Conservation (phyloP, 2,797 vertebrate genomes). For the Halcyon smyrnensis region DNA sequence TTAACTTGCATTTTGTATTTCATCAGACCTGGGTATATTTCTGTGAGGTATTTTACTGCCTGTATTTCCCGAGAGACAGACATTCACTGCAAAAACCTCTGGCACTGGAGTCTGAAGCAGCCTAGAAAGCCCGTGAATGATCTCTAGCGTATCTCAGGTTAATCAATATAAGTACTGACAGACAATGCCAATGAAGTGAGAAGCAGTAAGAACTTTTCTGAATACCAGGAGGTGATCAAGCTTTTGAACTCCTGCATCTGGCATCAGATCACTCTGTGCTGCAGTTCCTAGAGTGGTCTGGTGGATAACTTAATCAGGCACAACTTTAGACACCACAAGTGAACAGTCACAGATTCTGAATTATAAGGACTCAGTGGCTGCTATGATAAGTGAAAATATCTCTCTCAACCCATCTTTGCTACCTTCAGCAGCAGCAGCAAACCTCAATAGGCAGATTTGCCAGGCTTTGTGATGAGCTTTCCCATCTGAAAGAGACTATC, state of each 20-base stretch:
- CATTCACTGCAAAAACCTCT: not conserved
- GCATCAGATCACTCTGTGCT: not conserved
- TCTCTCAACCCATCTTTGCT: not conserved
- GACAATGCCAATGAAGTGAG: not conserved
- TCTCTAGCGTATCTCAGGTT: not conserved
- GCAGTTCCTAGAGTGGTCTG: conserved; percentile 1
- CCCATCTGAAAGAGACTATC: not conserved
- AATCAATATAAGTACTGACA: not conserved
- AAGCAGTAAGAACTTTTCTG: not conserved
- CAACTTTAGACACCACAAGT: not conserved
- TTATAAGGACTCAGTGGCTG: not conserved
- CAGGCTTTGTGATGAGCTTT: not conserved
- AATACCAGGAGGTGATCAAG: not conserved
- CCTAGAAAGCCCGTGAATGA: not conserved
- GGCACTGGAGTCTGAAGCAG: not conserved
- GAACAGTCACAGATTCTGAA: not conserved
- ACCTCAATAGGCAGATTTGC: not conserved
- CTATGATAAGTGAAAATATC: not conserved
- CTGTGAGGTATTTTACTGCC: not conserved
- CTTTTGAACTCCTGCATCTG: not conserved
- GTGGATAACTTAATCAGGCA: not conserved
- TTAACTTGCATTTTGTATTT: not conserved
- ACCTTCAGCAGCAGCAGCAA: not conserved
- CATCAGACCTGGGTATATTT: not conserved
- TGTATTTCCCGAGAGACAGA: not conserved